Conservation (phyloP, 2,888 invertebrate genomes). For the Apocheima hispidaria region DNA sequence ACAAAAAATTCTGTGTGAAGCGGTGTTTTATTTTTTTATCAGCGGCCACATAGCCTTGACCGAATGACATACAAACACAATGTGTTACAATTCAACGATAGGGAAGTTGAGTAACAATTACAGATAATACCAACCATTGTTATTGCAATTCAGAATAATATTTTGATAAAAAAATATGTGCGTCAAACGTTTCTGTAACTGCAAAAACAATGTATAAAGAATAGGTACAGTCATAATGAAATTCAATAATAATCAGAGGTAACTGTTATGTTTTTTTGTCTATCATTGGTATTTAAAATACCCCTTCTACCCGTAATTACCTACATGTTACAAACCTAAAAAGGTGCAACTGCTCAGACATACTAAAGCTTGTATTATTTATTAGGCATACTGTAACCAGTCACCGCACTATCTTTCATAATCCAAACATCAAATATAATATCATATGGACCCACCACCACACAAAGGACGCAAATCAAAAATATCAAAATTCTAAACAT, state of each 20-base stretch:
- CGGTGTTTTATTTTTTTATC: constrained; percentile 30
- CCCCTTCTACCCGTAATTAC: too few species aligned
- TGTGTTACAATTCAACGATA: constrained; percentile 40
- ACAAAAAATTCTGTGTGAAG: not conserved
- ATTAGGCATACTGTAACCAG: not conserved
- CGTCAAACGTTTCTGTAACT: constrained; percentile 37
- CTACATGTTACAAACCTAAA: too few species aligned
- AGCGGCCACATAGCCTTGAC: constrained; percentile 55
- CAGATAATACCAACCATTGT: constrained; percentile 41
- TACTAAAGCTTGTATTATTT: too few species aligned
- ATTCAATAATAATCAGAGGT: too few species aligned
- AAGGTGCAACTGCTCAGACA: too few species aligned
- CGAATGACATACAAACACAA: constrained; percentile 46
- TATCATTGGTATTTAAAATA: too few species aligned
- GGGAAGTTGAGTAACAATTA: constrained; percentile 46
- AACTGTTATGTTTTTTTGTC: too few species aligned
- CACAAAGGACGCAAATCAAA: constrained; percentile 17
- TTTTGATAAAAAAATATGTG: constrained; percentile 34
- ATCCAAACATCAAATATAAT: not conserved
- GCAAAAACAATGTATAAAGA: not conserved
- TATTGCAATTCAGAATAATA: constrained; percentile 44
- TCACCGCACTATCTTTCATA: not conserved
- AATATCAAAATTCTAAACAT: constrained; percentile 26
- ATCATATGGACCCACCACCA: constrained; percentile 28
- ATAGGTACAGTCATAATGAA: not conserved